Base-by-base conservation (phyloP, 1,140 invertebrate genomes). In the Neocloeon triangulifer region DNA sequence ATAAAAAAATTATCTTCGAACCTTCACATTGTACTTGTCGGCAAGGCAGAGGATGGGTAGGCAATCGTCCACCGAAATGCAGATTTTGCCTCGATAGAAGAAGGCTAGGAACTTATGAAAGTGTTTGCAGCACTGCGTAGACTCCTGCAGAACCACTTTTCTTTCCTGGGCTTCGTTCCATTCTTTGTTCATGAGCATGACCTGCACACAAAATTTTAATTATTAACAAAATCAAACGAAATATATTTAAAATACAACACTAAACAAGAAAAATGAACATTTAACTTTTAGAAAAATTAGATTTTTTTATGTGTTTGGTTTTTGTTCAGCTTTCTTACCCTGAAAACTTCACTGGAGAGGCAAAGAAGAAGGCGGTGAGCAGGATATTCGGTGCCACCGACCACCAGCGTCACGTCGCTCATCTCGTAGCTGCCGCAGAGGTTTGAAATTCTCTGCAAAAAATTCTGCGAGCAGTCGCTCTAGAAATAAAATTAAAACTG, bases 341-440 rank as follows among this genome's bases (percentile, higher is more conserved):
- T 82, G 54, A 94, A 92, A 13, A 94, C 88, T 61, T 92, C 85
- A 54, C 84, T 91, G 37, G 79, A 86, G 37, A 84, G 81, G 64
- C 84, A 91, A 2, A 94, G 61, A 45, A 94, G 91, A 5, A 94
- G 64, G 32, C 82, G 66, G 55, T 94, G 88, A 15, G 81, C 78
- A 15, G 80, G 77, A 59, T 81, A 89, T 35, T 73, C 68, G 17
- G 71, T 62, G 1, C 71, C 69, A 35, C 71, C 73, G 13, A 89
- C 79, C 30, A 82, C 64, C 10, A 89, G 53, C 21, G 68, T 70
- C 16, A 89, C 69, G 50, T 89, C 84, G 50, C 76, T 82, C 69
- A 89, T 77, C 39, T 82, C 51, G 38, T 75, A 66, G 36, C 80
- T 76, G 0, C 75, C 73, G 56, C 84, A 84, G 1, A 85, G 48